These are phyloP conservation scores for Polydrusus tereticollis DNA, from an alignment of 2,888 invertebrate genomes.

Conservation along the genomic window DNA sequence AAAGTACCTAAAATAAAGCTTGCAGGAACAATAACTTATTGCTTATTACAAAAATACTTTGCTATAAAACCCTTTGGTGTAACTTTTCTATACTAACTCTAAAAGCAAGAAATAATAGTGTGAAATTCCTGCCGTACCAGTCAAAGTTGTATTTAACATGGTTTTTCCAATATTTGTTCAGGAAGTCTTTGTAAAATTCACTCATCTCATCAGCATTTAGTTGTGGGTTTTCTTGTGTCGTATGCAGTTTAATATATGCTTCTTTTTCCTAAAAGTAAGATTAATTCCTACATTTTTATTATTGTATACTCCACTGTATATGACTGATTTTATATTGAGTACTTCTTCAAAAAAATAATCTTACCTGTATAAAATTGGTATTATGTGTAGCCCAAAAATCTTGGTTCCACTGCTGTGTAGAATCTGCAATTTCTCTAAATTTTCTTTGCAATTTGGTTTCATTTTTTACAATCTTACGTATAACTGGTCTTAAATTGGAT, in stretches of 20 bases:
- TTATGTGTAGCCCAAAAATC: conserved; percentile 88
- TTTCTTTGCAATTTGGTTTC: conserved; percentile 77
- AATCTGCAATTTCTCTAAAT: conserved; percentile 75
- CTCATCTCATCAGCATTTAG: conserved; percentile 88
- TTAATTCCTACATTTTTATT: no score
- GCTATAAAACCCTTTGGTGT: neutral
- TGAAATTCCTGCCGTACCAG: conserved; percentile 86
- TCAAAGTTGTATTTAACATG: conserved; percentile 84
- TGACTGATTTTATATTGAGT: no score
- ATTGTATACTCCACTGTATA: no score
- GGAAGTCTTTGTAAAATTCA: conserved; percentile 86
- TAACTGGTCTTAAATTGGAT: conserved; percentile 82
- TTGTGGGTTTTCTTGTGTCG: conserved; percentile 67
- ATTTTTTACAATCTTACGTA: conserved; percentile 74
- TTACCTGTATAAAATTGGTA: conserved; percentile 78
- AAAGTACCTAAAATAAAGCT: conserved; percentile 10
- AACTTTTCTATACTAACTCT: conserved; percentile 70
- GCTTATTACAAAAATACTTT: neutral
- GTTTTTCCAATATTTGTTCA: conserved; percentile 83
- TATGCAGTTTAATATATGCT: conserved; percentile 67
- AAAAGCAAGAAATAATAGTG: conserved; percentile 74
- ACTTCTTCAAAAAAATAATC: conserved; percentile 13
- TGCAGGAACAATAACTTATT: conserved; percentile 2
- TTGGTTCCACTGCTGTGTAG: conserved; percentile 87
- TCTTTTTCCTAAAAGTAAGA: conserved; percentile 71